phyloP scores from a whole-genome alignment of 37 sponge, comb jelly and placozoan species.

The Chondrosia reniformis region DNA sequence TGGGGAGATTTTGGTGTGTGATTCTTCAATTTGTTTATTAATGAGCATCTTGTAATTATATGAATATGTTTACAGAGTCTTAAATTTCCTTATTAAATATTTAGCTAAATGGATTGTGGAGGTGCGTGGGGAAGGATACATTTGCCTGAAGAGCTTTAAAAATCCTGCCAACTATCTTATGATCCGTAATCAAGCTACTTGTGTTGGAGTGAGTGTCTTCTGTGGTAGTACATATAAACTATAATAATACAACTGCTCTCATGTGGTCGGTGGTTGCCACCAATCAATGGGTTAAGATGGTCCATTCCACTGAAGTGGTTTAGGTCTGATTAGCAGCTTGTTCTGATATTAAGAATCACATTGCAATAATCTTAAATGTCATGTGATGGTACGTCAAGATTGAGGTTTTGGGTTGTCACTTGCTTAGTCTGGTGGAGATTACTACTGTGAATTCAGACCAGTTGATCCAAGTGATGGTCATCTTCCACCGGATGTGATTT shows the following conservation, averaged over 20 bases:
- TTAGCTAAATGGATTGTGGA: neutral
- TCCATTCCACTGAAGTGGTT: too few species aligned
- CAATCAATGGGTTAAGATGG: too few species aligned
- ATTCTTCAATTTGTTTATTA: neutral
- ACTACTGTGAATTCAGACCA: neutral
- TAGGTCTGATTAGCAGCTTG: too few species aligned
- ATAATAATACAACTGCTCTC: neutral
- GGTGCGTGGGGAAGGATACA: neutral
- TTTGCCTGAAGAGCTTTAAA: neutral
- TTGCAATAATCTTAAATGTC: too few species aligned
- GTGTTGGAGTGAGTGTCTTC: neutral
- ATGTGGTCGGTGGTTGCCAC: neutral
- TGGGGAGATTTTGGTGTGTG: constrained; percentile 2
- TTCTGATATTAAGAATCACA: too few species aligned
- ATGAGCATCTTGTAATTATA: neutral
- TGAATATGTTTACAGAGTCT: neutral
- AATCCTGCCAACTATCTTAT: neutral
- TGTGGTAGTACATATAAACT: neutral
- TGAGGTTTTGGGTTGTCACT: too few species aligned
- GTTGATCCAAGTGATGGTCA: neutral
- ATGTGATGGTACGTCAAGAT: too few species aligned
- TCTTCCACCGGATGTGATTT: too few species aligned
- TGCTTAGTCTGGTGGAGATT: neutral
- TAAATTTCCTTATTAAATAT: neutral
- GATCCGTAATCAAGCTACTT: neutral